phyloP scores from a whole-genome alignment of 2,888 invertebrate genomes.

The Dynastes hyllus region DNA sequence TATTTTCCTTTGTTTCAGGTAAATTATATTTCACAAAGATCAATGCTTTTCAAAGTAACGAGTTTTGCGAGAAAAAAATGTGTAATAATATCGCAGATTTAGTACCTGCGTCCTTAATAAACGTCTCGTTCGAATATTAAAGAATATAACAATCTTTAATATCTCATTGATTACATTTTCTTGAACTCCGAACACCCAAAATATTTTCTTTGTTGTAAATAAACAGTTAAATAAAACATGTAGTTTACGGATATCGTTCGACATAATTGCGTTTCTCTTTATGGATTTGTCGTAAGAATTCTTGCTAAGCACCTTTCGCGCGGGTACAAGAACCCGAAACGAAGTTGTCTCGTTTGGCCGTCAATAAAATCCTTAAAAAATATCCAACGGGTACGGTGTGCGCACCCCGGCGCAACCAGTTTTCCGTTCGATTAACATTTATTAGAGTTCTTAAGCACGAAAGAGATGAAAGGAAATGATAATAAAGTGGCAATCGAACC shows the following conservation, averaged over 20 bases:
- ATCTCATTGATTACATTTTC: background rate
- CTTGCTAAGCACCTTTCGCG: constrained; percentile 10
- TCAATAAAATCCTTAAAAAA: constrained; percentile 38
- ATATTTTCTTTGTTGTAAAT: constrained; percentile 6
- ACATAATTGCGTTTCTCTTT: constrained; percentile 22
- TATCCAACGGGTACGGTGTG: background rate
- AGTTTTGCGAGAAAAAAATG: too few species aligned
- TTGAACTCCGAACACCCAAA: background rate
- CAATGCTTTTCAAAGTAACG: too few species aligned
- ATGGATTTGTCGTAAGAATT: constrained; percentile 8
- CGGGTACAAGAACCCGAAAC: constrained; percentile 2
- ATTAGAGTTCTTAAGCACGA: constrained; percentile 25
- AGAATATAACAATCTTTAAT: background rate
- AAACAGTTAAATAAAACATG: constrained; percentile 11
- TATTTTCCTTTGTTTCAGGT: too few species aligned
- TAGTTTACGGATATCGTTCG: constrained; percentile 10
- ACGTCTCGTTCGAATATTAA: too few species aligned
- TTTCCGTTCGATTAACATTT: constrained; percentile 35
- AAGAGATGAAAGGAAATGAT: constrained; percentile 36
- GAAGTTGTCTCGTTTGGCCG: background rate
- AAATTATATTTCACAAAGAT: too few species aligned
- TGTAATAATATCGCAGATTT: too few species aligned
- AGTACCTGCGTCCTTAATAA: too few species aligned
- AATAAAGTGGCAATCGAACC: constrained; percentile 38
- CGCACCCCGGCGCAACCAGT: constrained; percentile 23